Percentiles rank a stretch among this genome's conserved stretches.
Evolutionary conservation across 1,140 invertebrate species (phyloP).

Genomic region (Micrasema minimum): DNA sequence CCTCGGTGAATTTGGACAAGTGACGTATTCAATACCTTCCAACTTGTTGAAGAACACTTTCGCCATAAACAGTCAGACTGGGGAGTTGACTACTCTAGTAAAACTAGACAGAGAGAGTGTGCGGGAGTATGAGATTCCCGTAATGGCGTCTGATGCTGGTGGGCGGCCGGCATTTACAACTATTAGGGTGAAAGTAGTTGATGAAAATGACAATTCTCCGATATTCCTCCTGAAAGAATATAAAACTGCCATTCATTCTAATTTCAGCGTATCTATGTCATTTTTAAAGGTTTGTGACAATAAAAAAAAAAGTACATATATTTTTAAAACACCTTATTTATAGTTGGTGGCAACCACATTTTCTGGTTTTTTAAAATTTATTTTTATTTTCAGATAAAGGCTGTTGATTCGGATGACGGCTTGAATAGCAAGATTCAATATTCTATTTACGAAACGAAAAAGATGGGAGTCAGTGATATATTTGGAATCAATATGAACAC

Average conservation of each 20-base stretch:
- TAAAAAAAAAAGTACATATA: constrained; percentile 29
- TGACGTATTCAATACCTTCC: constrained; percentile 85
- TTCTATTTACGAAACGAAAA: constrained; percentile 75
- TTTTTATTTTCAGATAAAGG: constrained; percentile 71
- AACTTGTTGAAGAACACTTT: constrained; percentile 82
- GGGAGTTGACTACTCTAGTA: constrained; percentile 81
- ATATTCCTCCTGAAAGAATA: constrained; percentile 84
- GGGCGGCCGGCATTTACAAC: constrained; percentile 82
- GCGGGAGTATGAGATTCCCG: constrained; percentile 80
- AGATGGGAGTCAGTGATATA: constrained; percentile 69
- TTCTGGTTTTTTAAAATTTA: too few species aligned
- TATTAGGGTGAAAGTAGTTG: constrained; percentile 81
- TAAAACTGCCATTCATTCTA: constrained; percentile 76
- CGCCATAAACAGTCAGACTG: constrained; percentile 79
- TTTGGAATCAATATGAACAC: constrained; percentile 76
- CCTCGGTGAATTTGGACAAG: constrained; percentile 80
- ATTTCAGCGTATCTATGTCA: constrained; percentile 70
- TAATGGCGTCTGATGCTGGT: constrained; percentile 89
- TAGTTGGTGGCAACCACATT: background rate
- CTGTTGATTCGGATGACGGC: constrained; percentile 77
- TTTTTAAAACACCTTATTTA: background rate
- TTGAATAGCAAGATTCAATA: constrained; percentile 77
- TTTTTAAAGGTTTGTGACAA: constrained; percentile 77
- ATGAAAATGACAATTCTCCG: constrained; percentile 91
- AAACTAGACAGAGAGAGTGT: constrained; percentile 83